Base-by-base conservation (phyloP, 2,888 invertebrate species). In the Dolomedes plantarius region DNA sequence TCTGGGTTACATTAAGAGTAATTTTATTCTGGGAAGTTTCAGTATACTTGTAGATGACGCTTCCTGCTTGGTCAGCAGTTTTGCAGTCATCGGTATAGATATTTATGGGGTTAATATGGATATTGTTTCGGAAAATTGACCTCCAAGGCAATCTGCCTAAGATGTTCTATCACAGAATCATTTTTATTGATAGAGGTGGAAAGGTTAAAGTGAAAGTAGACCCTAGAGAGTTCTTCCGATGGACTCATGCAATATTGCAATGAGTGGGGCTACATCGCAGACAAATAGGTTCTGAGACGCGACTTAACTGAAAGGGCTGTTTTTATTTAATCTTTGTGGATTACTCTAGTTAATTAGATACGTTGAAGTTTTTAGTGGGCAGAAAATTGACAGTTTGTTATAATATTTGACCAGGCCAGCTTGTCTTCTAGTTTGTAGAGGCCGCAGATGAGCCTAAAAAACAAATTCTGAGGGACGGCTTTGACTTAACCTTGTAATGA, bases 361-460 rank as follows among this genome's bases (percentile, higher is more conserved):
- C 1, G 32, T 0, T 0, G 75, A 39, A 7, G 28, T 39, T 28
- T 65, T 39, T 2, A 67, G 29, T n/a, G 39, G 41, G 1, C 65
- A 65, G 41, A 41, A 41, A 19, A 41, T 65, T 31, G 9, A 46
- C 16, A 76, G 76, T 67, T 65, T 75, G 11, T 39, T 67, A 32
- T 31, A 76, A 31, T 68, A 76, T 50, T 76, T 76, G 11, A 19
- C 29, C 31, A 76, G 68, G 5, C 1, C 23, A 23, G 50, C 67
- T 28, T 50, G 16, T 76, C 67, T 46, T 65, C 31, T 64, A 65
- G 13, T 16, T n/a, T 27, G 19, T 13, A 75, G 62, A 23, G 64
- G 75, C 39, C 39, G 65, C 11, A 75, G 36, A 19, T 75, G 13
- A 28, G 75, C n/a, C 28, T 29, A 75, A 41, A 9, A 29, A 7